These are phyloP conservation scores for Ceratothoa steindachneri DNA, from an alignment of 2,888 invertebrate genomes.

Conservation along the genomic window DNA sequence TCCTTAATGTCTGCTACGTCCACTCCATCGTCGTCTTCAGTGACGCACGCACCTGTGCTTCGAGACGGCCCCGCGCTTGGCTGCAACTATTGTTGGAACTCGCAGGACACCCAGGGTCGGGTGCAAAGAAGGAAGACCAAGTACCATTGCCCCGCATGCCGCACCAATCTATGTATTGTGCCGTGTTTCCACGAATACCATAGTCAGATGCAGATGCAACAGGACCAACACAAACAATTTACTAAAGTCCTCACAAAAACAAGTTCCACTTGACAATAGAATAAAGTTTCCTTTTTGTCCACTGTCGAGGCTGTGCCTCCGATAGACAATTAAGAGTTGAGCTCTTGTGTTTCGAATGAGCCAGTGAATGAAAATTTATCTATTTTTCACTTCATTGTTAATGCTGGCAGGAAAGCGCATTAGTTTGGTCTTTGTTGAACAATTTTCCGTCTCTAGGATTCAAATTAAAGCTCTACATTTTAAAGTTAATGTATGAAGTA, in stretches of 20 bases:
- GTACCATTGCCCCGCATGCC: slow-evolving; percentile 84
- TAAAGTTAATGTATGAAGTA: too few species aligned
- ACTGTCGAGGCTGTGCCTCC: too few species aligned
- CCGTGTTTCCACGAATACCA: slow-evolving; percentile 46
- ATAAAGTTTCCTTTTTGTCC: too few species aligned
- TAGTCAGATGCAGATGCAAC: slow-evolving; percentile 38
- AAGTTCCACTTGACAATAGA: slow-evolving; percentile 27
- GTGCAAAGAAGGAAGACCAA: slow-evolving; percentile 80
- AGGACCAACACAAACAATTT: slow-evolving; percentile 43
- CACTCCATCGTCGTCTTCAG: slow-evolving; percentile 1
- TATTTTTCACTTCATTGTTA: too few species aligned
- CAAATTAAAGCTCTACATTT: too few species aligned
- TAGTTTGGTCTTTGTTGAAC: too few species aligned
- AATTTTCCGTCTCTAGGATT: too few species aligned
- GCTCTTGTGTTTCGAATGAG: too few species aligned
- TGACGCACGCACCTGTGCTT: slow-evolving; percentile 63
- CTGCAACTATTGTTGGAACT: slow-evolving; percentile 88
- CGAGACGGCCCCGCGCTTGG: slow-evolving; percentile 77
- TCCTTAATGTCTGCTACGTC: background rate
- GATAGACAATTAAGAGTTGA: too few species aligned
- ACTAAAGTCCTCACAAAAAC: slow-evolving; percentile 46
- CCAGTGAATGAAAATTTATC: too few species aligned
- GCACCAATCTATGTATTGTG: slow-evolving; percentile 78
- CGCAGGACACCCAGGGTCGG: slow-evolving; percentile 74
- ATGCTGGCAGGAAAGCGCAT: too few species aligned